Base-by-base conservation (phyloP, 2,113 vertebrate genomes). In the Platichthys stellatus region DNA sequence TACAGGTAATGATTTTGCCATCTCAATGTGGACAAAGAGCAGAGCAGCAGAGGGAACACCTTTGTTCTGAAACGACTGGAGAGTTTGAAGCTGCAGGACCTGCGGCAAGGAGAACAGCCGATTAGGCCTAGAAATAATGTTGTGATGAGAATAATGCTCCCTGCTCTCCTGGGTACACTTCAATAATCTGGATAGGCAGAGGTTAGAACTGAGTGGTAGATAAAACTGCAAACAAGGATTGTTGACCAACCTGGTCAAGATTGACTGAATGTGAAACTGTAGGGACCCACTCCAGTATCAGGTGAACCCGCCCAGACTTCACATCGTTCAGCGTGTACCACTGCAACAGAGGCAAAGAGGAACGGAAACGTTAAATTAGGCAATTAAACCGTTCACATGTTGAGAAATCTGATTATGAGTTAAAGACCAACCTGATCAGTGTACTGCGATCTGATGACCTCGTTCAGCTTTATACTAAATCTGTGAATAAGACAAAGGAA, bases 241-340 rank as follows among this genome's bases (percentile, higher is more conserved):
- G 1, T 5, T 13, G 21, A 62, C 80, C 23, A n/a, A 97, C 97
- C 96, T 97, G 93, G 58, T 97, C 93, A 12, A 98, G 92, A 66
- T 90, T 92, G n/a, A 76, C 81, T 35, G 93, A 38, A 11, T 89
- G 86, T 28, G 94, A 88, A 7, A 83, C 86, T 5, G 90, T 92
- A 11, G 90, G 90, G 73, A 98, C 91, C 89, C 95, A 96, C 73
- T 97, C 97, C 84, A 97, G 84, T 38, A 95, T 91, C 86, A 97
- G 66, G 67, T 96, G 97, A 72, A 98, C 86, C 12, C 87, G 89
- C 24, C 97, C 97, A 2, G 96, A 96, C 54, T 96, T 96, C 38
- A 97, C 95, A 0, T 96, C 96, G 21, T 95, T 94, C 74, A 98
- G 88, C 40, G 93, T 89, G 88, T 95, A 95, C 97, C 97, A 98